Evolutionary conservation across 2,888 invertebrate genomes (phyloP), one percentile per base, ranked within the genome.

Genomic region (Tridacna gigas): DNA sequence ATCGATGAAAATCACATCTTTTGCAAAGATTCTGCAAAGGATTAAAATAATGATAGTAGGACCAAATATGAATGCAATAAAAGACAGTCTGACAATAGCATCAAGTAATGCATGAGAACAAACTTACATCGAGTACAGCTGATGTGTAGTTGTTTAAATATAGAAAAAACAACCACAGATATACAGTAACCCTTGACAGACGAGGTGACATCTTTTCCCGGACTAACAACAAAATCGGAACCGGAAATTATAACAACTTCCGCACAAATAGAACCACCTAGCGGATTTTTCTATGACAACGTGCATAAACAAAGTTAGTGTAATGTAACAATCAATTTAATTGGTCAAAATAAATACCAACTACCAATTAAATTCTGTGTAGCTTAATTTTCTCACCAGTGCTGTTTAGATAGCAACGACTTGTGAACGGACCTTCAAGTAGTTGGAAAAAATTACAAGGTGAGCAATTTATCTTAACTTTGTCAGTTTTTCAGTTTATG

Each of bases 401-500:
- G 79, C 63, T 88, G 88, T 89, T 89, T 88, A 88, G 86, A 81
- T 89, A 89, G 89, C 89, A 89, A 89, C 89, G 84, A 87, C 76
- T 79, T 74, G 74, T 75, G 78, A 69, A 51, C 48, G 71, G 47
- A 71, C 37, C 7, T 25, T 47, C n/a, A 67, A 47, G 71, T 71
- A 48, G 71, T 51, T 48, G 48, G 22, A 22, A 3, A 47, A 51
- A 51, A 25, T n/a, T n/a, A 13, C 22, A 71, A 71, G 51, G 48
- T 71, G 47, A 71, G 71, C 15, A 0, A 51, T 26, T 71, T 71
- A 15, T 22, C 37, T 37, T 37, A 7, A 37, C 37, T 37, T 37
- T 37, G 37, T 7, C 37, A 37, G 2, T 37, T 37, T 37, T 37
- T 37, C 7, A 37, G 2, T 37, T 37, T 7, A 37, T 2, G 37